These are phyloP conservation scores for Pteria penguin DNA, from an alignment of 2,888 invertebrate species.

Conservation along the genomic window DNA sequence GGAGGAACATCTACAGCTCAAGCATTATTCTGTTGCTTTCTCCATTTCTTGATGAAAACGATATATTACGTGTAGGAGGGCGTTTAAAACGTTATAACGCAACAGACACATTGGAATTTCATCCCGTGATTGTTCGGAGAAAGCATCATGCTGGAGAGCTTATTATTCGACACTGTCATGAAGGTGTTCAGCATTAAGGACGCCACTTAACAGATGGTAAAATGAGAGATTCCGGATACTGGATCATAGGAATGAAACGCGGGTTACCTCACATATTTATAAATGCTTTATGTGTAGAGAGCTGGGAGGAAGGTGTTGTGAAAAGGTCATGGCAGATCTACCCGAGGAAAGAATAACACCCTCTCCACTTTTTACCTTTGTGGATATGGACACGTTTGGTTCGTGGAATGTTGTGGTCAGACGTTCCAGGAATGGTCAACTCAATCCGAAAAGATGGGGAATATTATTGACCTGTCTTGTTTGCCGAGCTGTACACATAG, in stretches of 20 bases:
- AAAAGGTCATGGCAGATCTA: slow-evolving; percentile 47
- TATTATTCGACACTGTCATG: slow-evolving; percentile 39
- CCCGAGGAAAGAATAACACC: slow-evolving; percentile 40
- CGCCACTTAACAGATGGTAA: slow-evolving; percentile 44
- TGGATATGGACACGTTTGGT: slow-evolving; percentile 47
- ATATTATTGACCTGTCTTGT: slow-evolving; percentile 46
- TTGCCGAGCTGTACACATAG: slow-evolving; percentile 46
- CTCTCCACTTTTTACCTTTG: slow-evolving; percentile 48
- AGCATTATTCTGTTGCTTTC: slow-evolving; percentile 28
- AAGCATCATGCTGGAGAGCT: slow-evolving; percentile 37
- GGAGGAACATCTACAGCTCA: neutral
- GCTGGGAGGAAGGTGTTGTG: slow-evolving; percentile 16
- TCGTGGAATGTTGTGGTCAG: slow-evolving; percentile 42
- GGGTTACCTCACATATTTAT: slow-evolving; percentile 28
- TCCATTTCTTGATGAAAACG: slow-evolving; percentile 41
- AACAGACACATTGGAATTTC: neutral
- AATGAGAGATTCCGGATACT: slow-evolving; percentile 40
- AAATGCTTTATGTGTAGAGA: slow-evolving; percentile 40
- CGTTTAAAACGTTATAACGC: slow-evolving; percentile 14
- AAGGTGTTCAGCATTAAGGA: slow-evolving; percentile 43
- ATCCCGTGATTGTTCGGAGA: slow-evolving; percentile 42
- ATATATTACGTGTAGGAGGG: slow-evolving; percentile 45
- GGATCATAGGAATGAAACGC: slow-evolving; percentile 37
- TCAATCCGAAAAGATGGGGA: slow-evolving; percentile 48
- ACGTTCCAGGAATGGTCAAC: slow-evolving; percentile 41